Conservation (phyloP, 2,797 vertebrate species). For the Pangasius larnaudii region DNA sequence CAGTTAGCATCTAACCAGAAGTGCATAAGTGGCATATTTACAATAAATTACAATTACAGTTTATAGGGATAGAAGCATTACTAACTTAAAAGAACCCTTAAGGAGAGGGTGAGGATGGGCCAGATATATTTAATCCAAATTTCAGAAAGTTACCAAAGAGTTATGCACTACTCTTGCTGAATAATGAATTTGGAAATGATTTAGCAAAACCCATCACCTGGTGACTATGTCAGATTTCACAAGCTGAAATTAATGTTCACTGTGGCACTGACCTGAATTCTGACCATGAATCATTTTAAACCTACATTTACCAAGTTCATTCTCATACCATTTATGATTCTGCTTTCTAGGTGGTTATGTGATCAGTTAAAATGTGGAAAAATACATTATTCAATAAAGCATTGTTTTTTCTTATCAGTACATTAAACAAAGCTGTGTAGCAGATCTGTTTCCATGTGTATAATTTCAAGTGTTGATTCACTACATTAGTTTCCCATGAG, state of each 20-base stretch:
- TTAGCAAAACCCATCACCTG: not conserved
- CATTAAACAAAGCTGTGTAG: slow-evolving; percentile 15
- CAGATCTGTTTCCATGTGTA: slow-evolving; percentile 12
- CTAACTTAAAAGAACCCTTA: not conserved
- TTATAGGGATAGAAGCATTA: not conserved
- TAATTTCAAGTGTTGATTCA: slow-evolving; percentile 30
- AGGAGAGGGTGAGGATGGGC: not conserved
- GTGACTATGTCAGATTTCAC: not conserved
- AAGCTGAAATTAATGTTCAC: slow-evolving; percentile 6
- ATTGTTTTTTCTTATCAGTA: not conserved
- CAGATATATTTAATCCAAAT: not conserved
- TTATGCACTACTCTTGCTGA: not conserved
- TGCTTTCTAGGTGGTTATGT: not conserved
- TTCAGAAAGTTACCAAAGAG: not conserved
- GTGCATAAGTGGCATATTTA: no score
- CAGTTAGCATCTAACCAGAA: no score
- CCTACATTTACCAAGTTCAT: not conserved
- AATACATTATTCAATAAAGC: not conserved
- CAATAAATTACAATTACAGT: no score
- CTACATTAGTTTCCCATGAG: slow-evolving; percentile 20
- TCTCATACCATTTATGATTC: not conserved
- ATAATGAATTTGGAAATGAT: not conserved
- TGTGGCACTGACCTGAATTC: not conserved
- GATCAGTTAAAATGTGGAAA: not conserved
- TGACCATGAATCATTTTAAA: not conserved